Conservation (phyloP, 2,888 invertebrate species). For the Boloria euphrosyne region DNA sequence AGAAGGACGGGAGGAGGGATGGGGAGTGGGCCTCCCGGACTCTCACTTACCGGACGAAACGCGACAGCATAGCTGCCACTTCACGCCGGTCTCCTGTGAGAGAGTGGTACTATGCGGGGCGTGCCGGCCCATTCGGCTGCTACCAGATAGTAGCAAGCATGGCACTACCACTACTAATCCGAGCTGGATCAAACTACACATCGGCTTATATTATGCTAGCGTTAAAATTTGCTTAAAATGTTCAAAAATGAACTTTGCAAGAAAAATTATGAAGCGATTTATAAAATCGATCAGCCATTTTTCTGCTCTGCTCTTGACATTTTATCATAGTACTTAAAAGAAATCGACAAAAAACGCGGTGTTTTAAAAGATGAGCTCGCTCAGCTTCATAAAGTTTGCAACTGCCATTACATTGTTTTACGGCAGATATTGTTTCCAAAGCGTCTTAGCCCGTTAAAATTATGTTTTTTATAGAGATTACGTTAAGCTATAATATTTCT, state of each 20-base stretch:
- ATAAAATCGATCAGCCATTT: conserved; percentile 9
- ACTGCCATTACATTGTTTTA: conserved; percentile 24
- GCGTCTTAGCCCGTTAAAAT: conserved; percentile 11
- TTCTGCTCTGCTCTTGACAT: conserved; percentile 8
- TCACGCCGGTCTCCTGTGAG: too few species aligned
- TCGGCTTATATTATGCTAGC: not conserved
- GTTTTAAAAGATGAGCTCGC: conserved; percentile 10
- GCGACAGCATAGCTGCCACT: too few species aligned
- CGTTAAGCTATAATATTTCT: not conserved
- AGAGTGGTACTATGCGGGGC: too few species aligned
- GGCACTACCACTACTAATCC: too few species aligned
- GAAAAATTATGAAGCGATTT: conserved; percentile 2
- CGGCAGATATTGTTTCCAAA: conserved; percentile 16
- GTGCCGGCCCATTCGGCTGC: too few species aligned
- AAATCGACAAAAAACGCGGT: conserved; percentile 13
- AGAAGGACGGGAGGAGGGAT: too few species aligned
- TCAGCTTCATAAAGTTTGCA: conserved; percentile 20
- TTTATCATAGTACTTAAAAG: conserved; percentile 15
- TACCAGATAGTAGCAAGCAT: too few species aligned
- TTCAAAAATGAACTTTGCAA: not conserved
- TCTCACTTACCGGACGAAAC: too few species aligned
- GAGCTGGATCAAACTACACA: too few species aligned
- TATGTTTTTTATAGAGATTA: conserved; percentile 6
- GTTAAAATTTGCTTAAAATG: conserved; percentile 1
- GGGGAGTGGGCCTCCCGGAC: too few species aligned